Conservation (phyloP, 2,888 invertebrate species). For the Cephus pygmeus region DNA sequence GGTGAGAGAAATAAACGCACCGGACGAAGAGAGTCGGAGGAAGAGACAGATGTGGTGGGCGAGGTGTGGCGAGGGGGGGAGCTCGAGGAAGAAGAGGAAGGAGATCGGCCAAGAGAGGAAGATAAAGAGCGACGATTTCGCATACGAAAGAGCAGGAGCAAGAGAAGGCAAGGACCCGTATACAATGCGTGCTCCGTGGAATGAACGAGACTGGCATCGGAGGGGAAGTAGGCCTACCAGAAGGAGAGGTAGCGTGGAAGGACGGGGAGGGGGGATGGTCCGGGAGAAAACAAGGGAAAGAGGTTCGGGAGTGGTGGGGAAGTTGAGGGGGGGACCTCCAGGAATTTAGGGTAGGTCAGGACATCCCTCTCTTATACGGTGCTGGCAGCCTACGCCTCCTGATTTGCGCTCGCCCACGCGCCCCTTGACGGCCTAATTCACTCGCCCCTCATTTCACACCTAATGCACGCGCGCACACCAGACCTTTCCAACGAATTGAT, state of each 20-base stretch:
- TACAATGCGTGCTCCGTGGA: slow-evolving; percentile 57
- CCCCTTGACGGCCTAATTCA: slow-evolving; percentile 11
- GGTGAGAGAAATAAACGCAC: slow-evolving; percentile 15
- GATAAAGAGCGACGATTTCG: slow-evolving; percentile 37
- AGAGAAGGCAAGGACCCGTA: slow-evolving; percentile 55
- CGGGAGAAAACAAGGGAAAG: slow-evolving; percentile 13
- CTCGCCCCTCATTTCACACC: slow-evolving; percentile 10
- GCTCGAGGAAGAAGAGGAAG: slow-evolving; percentile 19
- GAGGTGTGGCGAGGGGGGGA: slow-evolving; percentile 17
- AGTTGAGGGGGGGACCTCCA: neutral
- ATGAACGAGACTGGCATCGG: slow-evolving; percentile 48
- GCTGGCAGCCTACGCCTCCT: slow-evolving; percentile 4
- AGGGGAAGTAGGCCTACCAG: slow-evolving; percentile 35
- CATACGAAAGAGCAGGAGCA: slow-evolving; percentile 43
- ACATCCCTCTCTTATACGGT: slow-evolving; percentile 1
- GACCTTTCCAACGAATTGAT: neutral
- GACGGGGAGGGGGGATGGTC: slow-evolving; percentile 17
- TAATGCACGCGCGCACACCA: slow-evolving; percentile 6
- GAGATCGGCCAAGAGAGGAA: slow-evolving; percentile 16
- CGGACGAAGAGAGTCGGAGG: slow-evolving; percentile 11
- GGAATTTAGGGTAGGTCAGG: slow-evolving; percentile 20
- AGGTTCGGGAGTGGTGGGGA: slow-evolving; percentile 5
- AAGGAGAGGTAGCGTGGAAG: slow-evolving; percentile 28
- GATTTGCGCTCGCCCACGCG: slow-evolving; percentile 1
- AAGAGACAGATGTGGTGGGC: slow-evolving; percentile 6